Conservation (phyloP, 2,113 vertebrate species). For the Elephantulus edwardii region DNA sequence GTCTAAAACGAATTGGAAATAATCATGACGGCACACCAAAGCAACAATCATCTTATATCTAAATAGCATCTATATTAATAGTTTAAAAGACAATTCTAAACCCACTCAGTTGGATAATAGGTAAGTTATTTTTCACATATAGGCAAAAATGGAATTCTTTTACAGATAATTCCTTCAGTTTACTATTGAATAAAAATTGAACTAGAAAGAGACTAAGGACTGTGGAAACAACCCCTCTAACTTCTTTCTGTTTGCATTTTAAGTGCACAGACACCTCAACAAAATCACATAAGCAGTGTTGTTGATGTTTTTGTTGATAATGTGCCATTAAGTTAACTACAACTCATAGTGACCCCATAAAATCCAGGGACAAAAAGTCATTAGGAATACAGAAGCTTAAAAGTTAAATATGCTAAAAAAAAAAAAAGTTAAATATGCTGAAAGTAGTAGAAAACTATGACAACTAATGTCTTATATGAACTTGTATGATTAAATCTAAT, state of each 20-base stretch:
- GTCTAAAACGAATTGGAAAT: constrained; percentile 30
- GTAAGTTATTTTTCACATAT: not conserved
- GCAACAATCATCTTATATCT: not conserved
- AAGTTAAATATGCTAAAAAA: constrained; percentile 78
- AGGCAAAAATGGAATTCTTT: not conserved
- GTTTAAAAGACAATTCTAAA: not conserved
- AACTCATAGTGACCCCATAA: too few species aligned
- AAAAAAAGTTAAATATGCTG: too few species aligned
- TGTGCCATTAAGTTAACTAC: too few species aligned
- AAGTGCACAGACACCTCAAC: not conserved
- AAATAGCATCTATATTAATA: not conserved
- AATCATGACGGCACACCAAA: not conserved
- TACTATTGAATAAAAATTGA: constrained; percentile 18
- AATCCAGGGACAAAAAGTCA: constrained; percentile 27
- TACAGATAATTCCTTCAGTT: not conserved
- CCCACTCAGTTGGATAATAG: not conserved
- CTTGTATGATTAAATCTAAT: constrained; percentile 76
- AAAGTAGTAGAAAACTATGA: constrained; percentile 78
- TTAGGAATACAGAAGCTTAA: constrained; percentile 80
- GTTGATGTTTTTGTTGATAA: too few species aligned
- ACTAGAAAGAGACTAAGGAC: not conserved
- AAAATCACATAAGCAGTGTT: too few species aligned
- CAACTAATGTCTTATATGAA: constrained; percentile 77
- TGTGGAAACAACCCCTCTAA: not conserved
- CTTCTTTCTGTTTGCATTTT: not conserved